These are phyloP conservation scores for Willowsia nigromaculata DNA, from an alignment of 2,888 invertebrate genomes.

Conservation along the genomic window DNA sequence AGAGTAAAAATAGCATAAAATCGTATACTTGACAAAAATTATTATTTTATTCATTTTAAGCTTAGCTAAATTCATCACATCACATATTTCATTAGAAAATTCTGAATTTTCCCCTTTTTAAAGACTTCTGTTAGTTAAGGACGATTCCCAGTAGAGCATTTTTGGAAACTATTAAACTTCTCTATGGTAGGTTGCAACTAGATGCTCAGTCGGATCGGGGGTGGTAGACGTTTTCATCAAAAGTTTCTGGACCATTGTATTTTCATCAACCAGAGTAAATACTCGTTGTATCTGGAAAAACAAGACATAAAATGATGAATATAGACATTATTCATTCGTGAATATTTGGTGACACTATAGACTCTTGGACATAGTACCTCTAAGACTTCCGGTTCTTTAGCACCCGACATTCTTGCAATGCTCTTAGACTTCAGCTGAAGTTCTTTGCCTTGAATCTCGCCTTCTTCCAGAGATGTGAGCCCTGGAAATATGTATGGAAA, in stretches of 20 bases:
- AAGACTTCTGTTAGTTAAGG: no score
- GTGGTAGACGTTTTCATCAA: slow-evolving; percentile 84
- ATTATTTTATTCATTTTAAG: no score
- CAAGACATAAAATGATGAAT: not conserved
- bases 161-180: slow-evolving; percentile 46
- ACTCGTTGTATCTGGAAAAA: slow-evolving; percentile 81
- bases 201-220: slow-evolving; percentile 82
- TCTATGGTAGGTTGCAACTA: slow-evolving; percentile 82
- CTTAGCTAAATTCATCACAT: no score
- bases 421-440: slow-evolving; percentile 81
- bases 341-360: not conserved
- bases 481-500: slow-evolving; percentile 75
- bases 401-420: slow-evolving; percentile 82
- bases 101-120: no score
- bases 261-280: slow-evolving; percentile 80
- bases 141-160: not conserved
- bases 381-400: slow-evolving; percentile 83
- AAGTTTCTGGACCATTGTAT: slow-evolving; percentile 81
- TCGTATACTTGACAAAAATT: no score
- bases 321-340: not conserved
- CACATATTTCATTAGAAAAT: no score
- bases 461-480: slow-evolving; percentile 84
- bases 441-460: slow-evolving; percentile 80
- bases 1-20: no score
- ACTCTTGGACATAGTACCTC: slow-evolving; percentile 79